Evolutionary conservation across 2,888 invertebrate species (phyloP).

Genomic region (Auanema sp.): DNA sequence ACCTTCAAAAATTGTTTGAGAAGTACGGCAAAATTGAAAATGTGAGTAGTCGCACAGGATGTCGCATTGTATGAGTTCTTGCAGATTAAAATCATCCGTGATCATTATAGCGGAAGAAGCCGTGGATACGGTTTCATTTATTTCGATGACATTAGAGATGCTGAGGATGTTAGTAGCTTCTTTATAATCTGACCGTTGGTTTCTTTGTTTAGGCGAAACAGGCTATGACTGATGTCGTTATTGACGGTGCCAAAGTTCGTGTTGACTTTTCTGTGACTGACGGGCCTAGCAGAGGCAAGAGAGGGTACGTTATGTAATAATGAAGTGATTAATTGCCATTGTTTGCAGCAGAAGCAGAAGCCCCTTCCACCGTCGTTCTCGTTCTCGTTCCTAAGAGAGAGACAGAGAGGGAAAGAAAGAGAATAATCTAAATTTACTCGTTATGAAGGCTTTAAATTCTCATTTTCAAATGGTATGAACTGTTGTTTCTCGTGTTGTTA

Average conservation of each 20-base stretch:
- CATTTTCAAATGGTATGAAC: no score
- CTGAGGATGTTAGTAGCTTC: slow-evolving; percentile 19
- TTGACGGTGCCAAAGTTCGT: slow-evolving; percentile 49
- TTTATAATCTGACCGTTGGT: slow-evolving; percentile 1
- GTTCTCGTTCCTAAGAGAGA: not conserved
- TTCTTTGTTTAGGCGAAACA: slow-evolving; percentile 40
- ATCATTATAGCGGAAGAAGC: slow-evolving; percentile 42
- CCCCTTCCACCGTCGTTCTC: not conserved
- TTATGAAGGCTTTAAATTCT: no score
- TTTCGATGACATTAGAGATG: slow-evolving; percentile 34
- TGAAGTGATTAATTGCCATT: not conserved
- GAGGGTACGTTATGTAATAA: not conserved
- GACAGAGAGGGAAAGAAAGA: no score
- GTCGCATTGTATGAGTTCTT: slow-evolving; percentile 70
- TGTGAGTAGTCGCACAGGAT: slow-evolving; percentile 81
- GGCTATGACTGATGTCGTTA: slow-evolving; percentile 24
- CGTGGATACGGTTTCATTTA: slow-evolving; percentile 57
- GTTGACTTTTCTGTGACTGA: slow-evolving; percentile 52
- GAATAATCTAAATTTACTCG: no score
- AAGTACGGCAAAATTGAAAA: slow-evolving; percentile 89
- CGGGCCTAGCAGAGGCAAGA: slow-evolving; percentile 22
- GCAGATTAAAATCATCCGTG: slow-evolving; percentile 17
- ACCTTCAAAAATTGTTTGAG: slow-evolving; percentile 86
- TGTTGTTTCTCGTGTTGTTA: no score
- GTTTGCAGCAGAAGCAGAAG: not conserved